Evolutionary conservation across 1,140 invertebrate species (phyloP).

Genomic region (Drosophila novamexicana): DNA sequence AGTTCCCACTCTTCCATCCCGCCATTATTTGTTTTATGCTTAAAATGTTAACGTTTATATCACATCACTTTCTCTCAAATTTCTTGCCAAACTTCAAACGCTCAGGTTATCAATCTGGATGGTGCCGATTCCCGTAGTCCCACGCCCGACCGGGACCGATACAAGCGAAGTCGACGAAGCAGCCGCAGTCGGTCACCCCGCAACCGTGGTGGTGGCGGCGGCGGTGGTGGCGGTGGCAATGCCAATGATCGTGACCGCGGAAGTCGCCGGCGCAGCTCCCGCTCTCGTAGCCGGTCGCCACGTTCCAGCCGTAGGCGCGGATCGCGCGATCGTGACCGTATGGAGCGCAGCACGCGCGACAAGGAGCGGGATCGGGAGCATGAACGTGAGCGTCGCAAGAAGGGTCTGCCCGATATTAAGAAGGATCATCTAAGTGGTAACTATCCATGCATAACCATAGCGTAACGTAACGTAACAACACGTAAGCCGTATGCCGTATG

Average conservation of each 20-base stretch:
- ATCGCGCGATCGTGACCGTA: slow-evolving; percentile 86
- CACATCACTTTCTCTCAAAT: slow-evolving; percentile 73
- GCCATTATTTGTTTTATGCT: slow-evolving; percentile 57
- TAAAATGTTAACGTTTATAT: slow-evolving; percentile 74
- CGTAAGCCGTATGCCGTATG: not conserved
- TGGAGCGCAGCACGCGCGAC: slow-evolving; percentile 87
- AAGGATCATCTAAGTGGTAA: slow-evolving; percentile 93
- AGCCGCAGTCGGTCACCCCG: slow-evolving; percentile 85
- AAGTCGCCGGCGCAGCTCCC: slow-evolving; percentile 80
- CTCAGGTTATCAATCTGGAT: slow-evolving; percentile 86
- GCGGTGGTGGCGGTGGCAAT: slow-evolving; percentile 47
- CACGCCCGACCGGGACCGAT: slow-evolving; percentile 86
- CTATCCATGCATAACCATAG: slow-evolving; percentile 39
- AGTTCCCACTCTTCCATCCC: not conserved
- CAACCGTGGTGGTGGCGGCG: slow-evolving; percentile 66
- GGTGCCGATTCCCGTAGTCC: slow-evolving; percentile 86
- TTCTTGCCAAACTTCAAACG: slow-evolving; percentile 69
- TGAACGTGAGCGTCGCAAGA: slow-evolving; percentile 92
- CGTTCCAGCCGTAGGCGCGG: slow-evolving; percentile 85
- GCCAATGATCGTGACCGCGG: slow-evolving; percentile 82
- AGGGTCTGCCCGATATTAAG: slow-evolving; percentile 94
- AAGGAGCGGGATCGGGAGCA: slow-evolving; percentile 92
- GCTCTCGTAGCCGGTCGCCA: slow-evolving; percentile 84
- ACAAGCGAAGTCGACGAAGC: slow-evolving; percentile 79
- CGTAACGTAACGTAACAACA: slow-evolving; percentile 4